Percentiles rank a stretch among this genome's conserved stretches.
phyloP scores from a whole-genome alignment of 1,140 invertebrate genomes.

The Caenorhabditis latens region DNA sequence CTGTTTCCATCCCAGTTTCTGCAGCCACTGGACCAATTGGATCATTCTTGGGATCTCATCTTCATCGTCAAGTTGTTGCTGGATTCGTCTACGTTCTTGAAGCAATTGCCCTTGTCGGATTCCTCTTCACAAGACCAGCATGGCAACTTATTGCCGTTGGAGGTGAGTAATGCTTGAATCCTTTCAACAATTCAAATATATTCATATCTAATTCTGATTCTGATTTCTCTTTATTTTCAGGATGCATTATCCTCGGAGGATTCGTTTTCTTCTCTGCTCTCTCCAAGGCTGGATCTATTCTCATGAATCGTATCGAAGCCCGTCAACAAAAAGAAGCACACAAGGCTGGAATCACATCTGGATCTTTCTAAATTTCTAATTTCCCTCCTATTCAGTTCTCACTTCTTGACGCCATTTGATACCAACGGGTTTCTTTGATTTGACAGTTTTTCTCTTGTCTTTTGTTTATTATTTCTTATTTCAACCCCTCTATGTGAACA shows the following conservation, averaged over 20 bases:
- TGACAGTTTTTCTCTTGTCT: neutral
- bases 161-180: neutral
- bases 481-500: conserved; percentile 2
- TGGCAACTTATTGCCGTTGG: conserved; percentile 67
- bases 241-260: conserved; percentile 70
- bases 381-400: neutral
- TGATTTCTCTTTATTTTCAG: neutral
- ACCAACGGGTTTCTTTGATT: neutral
- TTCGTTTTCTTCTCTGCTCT: conserved; percentile 71
- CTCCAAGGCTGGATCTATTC: conserved; percentile 65
- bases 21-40: conserved; percentile 75
- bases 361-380: neutral
- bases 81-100: conserved; percentile 74
- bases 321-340: conserved; percentile 30
- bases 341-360: conserved; percentile 17
- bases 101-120: conserved; percentile 72
- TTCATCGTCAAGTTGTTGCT: conserved; percentile 76
- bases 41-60: conserved; percentile 76
- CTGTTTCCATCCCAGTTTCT: conserved; percentile 75
- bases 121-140: conserved; percentile 70
- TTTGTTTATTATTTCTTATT: neutral
- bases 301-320: conserved; percentile 57
- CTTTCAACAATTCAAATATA: neutral
- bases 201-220: neutral
- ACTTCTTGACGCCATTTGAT: neutral